phyloP scores from a whole-genome alignment of 2,797 vertebrate genomes.

The Pangasius krempfi region DNA sequence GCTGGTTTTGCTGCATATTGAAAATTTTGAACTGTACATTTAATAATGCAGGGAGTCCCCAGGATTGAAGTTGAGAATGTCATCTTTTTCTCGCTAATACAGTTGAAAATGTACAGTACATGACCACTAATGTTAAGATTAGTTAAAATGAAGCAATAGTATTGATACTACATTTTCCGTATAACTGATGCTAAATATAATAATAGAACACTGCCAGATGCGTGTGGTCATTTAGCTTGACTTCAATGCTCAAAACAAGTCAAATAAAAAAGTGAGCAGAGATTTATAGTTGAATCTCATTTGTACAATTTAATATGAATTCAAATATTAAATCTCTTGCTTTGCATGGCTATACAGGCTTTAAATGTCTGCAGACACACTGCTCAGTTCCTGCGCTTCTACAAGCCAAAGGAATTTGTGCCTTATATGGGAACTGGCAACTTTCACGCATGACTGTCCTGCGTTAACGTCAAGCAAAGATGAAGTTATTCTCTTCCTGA shows the following conservation, averaged over 20 bases:
- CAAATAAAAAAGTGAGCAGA: not conserved
- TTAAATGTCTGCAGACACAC: not conserved
- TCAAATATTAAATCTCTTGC: not conserved
- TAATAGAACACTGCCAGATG: not conserved
- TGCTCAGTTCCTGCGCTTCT: not conserved
- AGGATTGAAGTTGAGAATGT: not conserved
- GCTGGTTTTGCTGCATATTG: not conserved
- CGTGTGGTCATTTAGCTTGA: not conserved
- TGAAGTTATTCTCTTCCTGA: slow-evolving; percentile 7
- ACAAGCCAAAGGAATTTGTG: slow-evolving; percentile 5
- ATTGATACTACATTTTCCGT: not conserved
- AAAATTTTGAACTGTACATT: not conserved
- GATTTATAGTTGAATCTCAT: not conserved
- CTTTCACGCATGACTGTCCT: slow-evolving; percentile 18
- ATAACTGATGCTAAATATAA: slow-evolving; percentile 18
- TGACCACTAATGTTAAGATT: not conserved
- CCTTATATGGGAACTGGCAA: slow-evolving; percentile 25
- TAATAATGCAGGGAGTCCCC: not conserved
- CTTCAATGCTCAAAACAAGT: not conserved
- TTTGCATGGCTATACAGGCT: not conserved
- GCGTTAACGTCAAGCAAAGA: slow-evolving; percentile 15
- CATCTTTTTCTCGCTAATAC: not conserved
- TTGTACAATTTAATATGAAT: not conserved
- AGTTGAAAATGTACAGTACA: not conserved
- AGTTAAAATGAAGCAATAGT: not conserved